Base-by-base conservation (phyloP, 2,888 invertebrate species). In the Heterodera filipjevi region DNA sequence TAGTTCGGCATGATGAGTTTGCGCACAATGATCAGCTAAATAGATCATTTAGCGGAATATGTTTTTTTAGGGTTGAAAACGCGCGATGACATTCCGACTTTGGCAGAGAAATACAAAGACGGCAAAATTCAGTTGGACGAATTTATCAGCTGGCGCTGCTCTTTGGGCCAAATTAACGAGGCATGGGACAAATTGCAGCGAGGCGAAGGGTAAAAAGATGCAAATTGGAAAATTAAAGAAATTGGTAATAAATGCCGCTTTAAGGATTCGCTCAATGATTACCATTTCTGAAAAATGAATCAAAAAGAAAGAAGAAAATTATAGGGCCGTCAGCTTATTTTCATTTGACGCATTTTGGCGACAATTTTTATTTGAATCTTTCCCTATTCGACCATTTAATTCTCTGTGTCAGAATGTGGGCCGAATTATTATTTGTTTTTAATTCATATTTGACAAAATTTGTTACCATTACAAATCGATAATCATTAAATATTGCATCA, bases 31-130 rank as follows among this genome's bases (percentile, higher is more conserved):
- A n/a, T n/a, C n/a, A n/a, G n/a, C n/a, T n/a, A n/a, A n/a, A n/a
- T n/a, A n/a, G n/a, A n/a, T n/a, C n/a, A n/a, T n/a, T n/a, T n/a
- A n/a, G n/a, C n/a, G n/a, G n/a, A n/a, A n/a, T n/a, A n/a, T n/a
- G 64, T 64, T 2, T 53, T 53, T 53, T 59, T 35, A 68, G 75
- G 66, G 12, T 75, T 30, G 30, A 75, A 75, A 64, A n/a, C 35
- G 32, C 75, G 75, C 32, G 75, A 75, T 39, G 59, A 66, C 30
- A 33, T 75, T n/a, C 75, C 75, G 19, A 64, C n/a, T 32, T 59
- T 75, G 66, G 75, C 59, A 46, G 64, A 75, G 35, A 75, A 75
- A 33, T 64, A 75, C 46, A 44, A 19, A 22, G 30, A 64, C 5
- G 75, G 75, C 2, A 59, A 64, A 39, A 35, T 75, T 12, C 32